These are phyloP conservation scores for Adelges cooleyi DNA, from an alignment of 1,140 invertebrate species.

Conservation along the genomic window DNA sequence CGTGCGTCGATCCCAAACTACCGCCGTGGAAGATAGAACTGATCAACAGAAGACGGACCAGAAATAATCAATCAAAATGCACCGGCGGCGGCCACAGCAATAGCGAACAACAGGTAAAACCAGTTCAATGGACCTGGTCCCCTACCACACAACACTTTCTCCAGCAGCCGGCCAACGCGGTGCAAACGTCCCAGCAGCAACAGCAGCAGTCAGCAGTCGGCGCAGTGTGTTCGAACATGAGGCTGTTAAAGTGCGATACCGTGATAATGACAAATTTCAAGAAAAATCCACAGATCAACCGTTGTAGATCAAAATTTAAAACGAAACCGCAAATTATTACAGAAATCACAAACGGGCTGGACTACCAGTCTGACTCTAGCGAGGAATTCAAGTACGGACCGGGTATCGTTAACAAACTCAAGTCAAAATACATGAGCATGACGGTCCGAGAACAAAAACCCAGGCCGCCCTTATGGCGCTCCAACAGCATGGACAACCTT, in stretches of 20 bases:
- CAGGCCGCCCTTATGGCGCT: slow-evolving; percentile 43
- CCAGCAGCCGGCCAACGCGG: slow-evolving; percentile 30
- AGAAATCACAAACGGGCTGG: slow-evolving; percentile 38
- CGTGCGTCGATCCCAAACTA: slow-evolving; percentile 35
- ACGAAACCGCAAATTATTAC: slow-evolving; percentile 42
- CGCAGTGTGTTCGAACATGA: slow-evolving; percentile 3
- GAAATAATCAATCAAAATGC: slow-evolving; percentile 35
- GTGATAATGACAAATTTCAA: slow-evolving; percentile 20
- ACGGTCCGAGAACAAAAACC: slow-evolving; percentile 49
- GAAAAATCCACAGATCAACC: slow-evolving; percentile 1
- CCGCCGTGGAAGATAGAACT: slow-evolving; percentile 65
- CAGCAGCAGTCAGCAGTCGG: slow-evolving; percentile 3
- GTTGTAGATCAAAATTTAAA: slow-evolving; percentile 33
- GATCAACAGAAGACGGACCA: slow-evolving; percentile 48
- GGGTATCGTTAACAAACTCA: slow-evolving; percentile 76
- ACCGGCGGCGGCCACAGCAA: slow-evolving; percentile 17
- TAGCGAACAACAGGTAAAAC: slow-evolving; percentile 25
- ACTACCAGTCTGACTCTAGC: slow-evolving; percentile 44
- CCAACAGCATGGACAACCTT: slow-evolving; percentile 71
- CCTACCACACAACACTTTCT: slow-evolving; percentile 24
- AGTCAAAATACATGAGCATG: slow-evolving; percentile 70
- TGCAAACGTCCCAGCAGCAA: slow-evolving; percentile 22
- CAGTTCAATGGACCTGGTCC: slow-evolving; percentile 15
- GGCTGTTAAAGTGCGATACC: slow-evolving; percentile 12
- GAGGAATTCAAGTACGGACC: slow-evolving; percentile 82